Evolutionary conservation across 2,888 invertebrate genomes (phyloP).

Genomic region (Trachelus iudaicus): DNA sequence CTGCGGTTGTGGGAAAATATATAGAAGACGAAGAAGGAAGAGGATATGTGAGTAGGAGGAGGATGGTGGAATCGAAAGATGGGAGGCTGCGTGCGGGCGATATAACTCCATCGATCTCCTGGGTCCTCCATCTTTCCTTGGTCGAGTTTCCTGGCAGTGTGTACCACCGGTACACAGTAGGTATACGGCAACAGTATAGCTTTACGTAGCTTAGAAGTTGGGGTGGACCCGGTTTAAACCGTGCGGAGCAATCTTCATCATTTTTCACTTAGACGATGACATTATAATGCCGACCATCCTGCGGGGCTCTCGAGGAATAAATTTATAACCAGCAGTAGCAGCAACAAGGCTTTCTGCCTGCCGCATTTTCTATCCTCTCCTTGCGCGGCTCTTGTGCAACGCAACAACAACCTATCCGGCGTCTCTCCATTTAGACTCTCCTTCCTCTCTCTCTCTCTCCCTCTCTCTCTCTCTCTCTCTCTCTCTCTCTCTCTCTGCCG

Average conservation of each 20-base stretch:
- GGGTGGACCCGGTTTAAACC: not conserved
- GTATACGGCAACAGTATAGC: not conserved
- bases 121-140: conserved; percentile 4
- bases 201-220: not conserved
- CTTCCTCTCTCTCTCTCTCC: too few species aligned
- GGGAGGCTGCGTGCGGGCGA: not conserved
- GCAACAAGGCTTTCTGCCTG: not conserved
- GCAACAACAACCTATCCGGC: not conserved
- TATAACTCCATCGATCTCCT: conserved; percentile 6
- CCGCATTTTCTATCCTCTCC: not conserved
- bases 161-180: not conserved
- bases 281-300: conserved; percentile 1
- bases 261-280: conserved; percentile 4
- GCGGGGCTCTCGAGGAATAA: not conserved
- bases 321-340: not conserved
- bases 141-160: not conserved
- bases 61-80: not conserved
- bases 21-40: too few species aligned
- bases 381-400: not conserved
- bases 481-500: too few species aligned
- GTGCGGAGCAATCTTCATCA: conserved; percentile 1
- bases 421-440: not conserved
- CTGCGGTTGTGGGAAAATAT: not conserved
- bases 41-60: too few species aligned
- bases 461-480: too few species aligned